Percentiles rank a stretch among this genome's conserved stretches.
These are phyloP conservation scores for Burhinus bistriatus DNA, from an alignment of 2,113 vertebrate species.

Conservation along the genomic window DNA sequence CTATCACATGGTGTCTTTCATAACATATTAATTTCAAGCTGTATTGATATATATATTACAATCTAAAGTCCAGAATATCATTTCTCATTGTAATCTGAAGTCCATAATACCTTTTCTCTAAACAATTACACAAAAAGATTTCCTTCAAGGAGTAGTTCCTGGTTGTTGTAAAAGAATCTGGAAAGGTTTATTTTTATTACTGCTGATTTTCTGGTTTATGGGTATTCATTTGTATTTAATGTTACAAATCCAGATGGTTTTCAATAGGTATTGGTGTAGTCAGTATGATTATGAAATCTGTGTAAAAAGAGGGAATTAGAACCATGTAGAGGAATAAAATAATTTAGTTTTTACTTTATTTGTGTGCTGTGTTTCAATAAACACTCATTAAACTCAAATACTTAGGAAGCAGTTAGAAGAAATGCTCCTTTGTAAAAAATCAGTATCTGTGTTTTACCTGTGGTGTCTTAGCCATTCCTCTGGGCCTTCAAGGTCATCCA, in stretches of 20 bases:
- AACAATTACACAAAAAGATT: background rate
- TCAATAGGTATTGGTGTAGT: background rate
- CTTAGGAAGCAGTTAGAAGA: background rate
- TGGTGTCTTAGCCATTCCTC: background rate
- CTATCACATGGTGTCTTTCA: background rate
- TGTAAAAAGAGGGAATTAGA: background rate
- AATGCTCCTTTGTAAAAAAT: background rate
- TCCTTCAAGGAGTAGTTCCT: background rate
- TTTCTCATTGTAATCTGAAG: background rate
- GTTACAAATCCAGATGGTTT: background rate
- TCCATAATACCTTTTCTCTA: background rate
- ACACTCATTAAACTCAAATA: background rate
- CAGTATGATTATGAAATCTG: background rate
- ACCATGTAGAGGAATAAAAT: background rate
- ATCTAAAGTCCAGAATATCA: background rate
- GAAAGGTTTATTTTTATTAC: background rate
- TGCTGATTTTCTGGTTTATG: background rate
- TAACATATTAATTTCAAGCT: background rate
- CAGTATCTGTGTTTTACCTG: background rate
- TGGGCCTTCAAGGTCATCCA: background rate
- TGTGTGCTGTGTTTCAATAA: background rate
- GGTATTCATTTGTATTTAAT: background rate
- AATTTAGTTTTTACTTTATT: background rate
- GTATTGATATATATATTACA: background rate
- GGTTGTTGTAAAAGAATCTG: background rate